phyloP scores from a whole-genome alignment of 2,888 invertebrate genomes.

The Leptopilina drosophilae region DNA sequence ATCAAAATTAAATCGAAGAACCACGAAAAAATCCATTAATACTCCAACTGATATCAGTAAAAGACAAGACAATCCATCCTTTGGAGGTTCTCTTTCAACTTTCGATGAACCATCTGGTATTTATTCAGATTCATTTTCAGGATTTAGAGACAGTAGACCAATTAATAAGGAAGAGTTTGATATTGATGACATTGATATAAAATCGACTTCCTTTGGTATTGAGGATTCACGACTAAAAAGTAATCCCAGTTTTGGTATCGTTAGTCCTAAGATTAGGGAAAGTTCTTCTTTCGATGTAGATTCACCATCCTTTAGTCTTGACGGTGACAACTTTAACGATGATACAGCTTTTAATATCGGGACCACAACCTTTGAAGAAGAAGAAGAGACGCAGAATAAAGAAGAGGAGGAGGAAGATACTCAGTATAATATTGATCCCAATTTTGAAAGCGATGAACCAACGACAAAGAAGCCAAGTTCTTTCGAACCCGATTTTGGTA shows the following conservation, averaged over 20 bases:
- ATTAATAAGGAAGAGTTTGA: not conserved
- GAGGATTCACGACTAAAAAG: not conserved
- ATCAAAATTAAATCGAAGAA: not conserved
- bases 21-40: not conserved
- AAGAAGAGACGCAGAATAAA: not conserved
- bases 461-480: not conserved
- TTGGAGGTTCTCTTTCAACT: not conserved
- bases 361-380: not conserved
- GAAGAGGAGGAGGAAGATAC: not conserved
- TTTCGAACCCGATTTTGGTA: not conserved
- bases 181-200: not conserved
- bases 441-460: not conserved
- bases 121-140: not conserved
- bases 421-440: not conserved
- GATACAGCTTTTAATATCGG: not conserved
- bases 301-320: slow-evolving; percentile 16
- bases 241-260: not conserved
- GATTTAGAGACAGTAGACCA: not conserved
- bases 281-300: not conserved
- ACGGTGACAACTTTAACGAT: not conserved
- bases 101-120: not conserved
- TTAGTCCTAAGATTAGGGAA: not conserved
- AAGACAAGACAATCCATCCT: slow-evolving; percentile 1
- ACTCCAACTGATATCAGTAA: not conserved
- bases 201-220: not conserved